Base-by-base conservation (phyloP, 2,113 vertebrate genomes). In the Pelmatolapia mariae region DNA sequence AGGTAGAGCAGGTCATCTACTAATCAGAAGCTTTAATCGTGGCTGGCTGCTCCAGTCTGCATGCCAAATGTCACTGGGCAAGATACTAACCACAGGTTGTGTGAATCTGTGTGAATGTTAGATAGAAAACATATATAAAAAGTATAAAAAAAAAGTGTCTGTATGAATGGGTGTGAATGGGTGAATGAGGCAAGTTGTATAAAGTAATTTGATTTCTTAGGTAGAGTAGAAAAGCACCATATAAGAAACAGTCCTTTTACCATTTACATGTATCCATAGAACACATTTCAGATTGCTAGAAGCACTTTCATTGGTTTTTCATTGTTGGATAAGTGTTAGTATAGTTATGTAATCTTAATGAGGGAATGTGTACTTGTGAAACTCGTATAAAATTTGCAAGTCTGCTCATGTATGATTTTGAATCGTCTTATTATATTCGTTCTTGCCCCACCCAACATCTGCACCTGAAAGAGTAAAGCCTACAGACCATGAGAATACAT, bases 361-460 rank as follows among this genome's bases (percentile, higher is more conserved):
- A 68, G n/a, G 36, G 36, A 22, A 22, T 13, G 36, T 68, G n/a
- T 22, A 68, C 36, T 40, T 68, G 19, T 68, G 19, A n/a, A 15
- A 36, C 19, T 8, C 0, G 0, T 13, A 8, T 5, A 22, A 38
- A 66, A 38, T 12, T n/a, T 63, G 18, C 5, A 7, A 19, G 18
- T 66, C 61, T 19, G 10, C 63, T 12, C 63, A 68, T 0, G 4
- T 68, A n/a, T 4, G 6, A 36, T 36, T 66, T 68, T 22, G n/a
- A 68, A 68, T 68, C 0, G 7, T 40, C 19, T n/a, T 38, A 8
- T 68, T 15, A 8, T 8, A 68, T 40, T 68, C 1, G 1, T 15
- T 40, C 19, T 22, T 68, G 7, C 7, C 11, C 19, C 18, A 8
- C 4, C 11, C 33, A 13, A 68, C 7, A 36, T 8, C 12, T 22